These are phyloP conservation scores for Capitulum mitella DNA, from an alignment of 2,888 invertebrate genomes.

Conservation along the genomic window DNA sequence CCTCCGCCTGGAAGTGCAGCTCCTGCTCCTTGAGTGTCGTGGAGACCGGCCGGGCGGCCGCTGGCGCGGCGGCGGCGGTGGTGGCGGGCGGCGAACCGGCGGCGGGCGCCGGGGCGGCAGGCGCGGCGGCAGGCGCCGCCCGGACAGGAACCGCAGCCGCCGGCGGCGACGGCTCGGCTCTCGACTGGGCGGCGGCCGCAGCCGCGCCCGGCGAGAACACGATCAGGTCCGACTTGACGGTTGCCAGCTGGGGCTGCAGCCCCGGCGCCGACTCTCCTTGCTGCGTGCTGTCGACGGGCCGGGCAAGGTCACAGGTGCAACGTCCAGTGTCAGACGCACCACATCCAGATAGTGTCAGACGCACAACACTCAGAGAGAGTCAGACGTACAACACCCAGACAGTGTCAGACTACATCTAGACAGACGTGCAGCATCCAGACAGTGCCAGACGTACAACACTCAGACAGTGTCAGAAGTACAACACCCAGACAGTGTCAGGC, in stretches of 20 bases:
- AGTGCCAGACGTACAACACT: no score
- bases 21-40: slow-evolving; percentile 1
- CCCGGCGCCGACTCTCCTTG: background rate
- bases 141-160: background rate
- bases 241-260: background rate
- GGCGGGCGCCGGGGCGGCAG: background rate
- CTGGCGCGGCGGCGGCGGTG: background rate
- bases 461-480: no score
- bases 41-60: background rate
- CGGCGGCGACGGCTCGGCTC: background rate
- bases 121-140: background rate
- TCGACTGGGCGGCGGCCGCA: background rate
- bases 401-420: no score
- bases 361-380: no score
- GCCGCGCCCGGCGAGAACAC: slow-evolving; percentile 6
- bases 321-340: no score
- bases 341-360: no score
- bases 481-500: no score
- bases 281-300: background rate
- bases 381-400: no score
- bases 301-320: background rate
- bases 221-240: background rate
- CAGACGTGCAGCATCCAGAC: no score
- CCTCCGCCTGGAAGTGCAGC: background rate
- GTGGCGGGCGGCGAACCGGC: background rate